phyloP scores from a whole-genome alignment of 2,113 vertebrate species.

The Phrynosoma platyrhinos region DNA sequence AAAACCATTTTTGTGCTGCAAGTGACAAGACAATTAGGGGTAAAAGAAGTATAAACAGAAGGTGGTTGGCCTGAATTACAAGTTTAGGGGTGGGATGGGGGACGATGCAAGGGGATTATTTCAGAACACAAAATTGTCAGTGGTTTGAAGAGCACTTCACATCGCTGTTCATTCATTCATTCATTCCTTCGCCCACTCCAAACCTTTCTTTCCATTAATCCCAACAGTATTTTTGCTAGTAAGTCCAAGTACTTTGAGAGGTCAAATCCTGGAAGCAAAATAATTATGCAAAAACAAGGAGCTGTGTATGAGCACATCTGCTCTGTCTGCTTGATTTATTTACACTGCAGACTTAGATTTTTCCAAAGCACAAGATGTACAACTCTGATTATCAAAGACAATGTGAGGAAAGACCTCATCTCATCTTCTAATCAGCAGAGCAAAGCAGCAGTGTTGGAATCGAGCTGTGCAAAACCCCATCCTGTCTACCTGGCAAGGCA shows the following conservation, averaged over 20 bases:
- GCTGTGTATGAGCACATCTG: not conserved
- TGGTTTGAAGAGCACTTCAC: not conserved
- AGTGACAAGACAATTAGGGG: slow-evolving; percentile 1
- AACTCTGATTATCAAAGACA: not conserved
- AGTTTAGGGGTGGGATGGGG: not conserved
- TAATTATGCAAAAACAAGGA: not conserved
- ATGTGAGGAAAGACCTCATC: not conserved
- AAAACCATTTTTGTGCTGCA: slow-evolving; percentile 95
- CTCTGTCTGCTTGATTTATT: slow-evolving; percentile 5
- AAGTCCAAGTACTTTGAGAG: not conserved
- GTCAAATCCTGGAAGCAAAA: not conserved
- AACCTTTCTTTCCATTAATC: not conserved
- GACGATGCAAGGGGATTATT: not conserved
- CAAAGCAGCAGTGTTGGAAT: not conserved
- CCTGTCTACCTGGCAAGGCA: not conserved
- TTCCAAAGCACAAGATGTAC: not conserved
- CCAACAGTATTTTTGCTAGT: not conserved
- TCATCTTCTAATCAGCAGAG: not conserved
- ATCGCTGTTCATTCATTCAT: no score
- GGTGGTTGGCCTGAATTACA: not conserved
- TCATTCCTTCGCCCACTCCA: no score
- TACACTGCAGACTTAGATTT: not conserved
- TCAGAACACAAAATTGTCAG: not conserved
- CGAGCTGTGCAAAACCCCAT: not conserved
- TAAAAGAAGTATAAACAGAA: not conserved